Conservation (phyloP, 2,888 invertebrate species). For the Macropis europaea region DNA sequence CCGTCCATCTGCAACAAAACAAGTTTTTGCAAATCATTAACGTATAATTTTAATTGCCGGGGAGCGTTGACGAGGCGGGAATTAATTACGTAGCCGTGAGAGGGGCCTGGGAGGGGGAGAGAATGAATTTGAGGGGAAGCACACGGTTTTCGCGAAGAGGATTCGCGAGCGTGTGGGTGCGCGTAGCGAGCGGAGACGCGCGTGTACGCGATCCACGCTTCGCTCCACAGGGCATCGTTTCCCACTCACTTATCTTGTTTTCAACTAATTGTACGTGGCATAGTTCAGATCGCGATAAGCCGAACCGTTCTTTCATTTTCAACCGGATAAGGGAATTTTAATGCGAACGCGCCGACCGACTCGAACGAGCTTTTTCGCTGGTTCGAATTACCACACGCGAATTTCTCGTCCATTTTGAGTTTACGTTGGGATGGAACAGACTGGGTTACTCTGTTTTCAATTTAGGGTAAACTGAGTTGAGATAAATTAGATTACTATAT, state of each 20-base stretch:
- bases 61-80: constrained; percentile 68
- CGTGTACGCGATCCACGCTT: constrained; percentile 22
- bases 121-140: constrained; percentile 10
- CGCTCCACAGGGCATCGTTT: constrained; percentile 33
- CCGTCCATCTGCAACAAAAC: constrained; percentile 69
- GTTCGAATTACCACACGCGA: no score
- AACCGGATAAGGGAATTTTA: constrained; percentile 16
- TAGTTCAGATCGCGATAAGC: constrained; percentile 66
- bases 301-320: constrained; percentile 18
- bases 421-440: no score
- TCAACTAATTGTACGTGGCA: constrained; percentile 76
- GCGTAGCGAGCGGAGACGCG: background rate
- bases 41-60: constrained; percentile 76
- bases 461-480: no score
- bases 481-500: no score
- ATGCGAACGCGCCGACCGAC: background rate
- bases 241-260: constrained; percentile 72
- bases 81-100: constrained; percentile 75
- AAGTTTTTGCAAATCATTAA: constrained; percentile 75
- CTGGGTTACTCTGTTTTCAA: no score
- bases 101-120: no score
- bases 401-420: no score
- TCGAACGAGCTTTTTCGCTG: background rate
- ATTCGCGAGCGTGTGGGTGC: background rate
- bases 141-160: background rate